These are phyloP conservation scores for Trichogramma pretiosum DNA, from an alignment of 1,140 invertebrate genomes.

Conservation along the genomic window DNA sequence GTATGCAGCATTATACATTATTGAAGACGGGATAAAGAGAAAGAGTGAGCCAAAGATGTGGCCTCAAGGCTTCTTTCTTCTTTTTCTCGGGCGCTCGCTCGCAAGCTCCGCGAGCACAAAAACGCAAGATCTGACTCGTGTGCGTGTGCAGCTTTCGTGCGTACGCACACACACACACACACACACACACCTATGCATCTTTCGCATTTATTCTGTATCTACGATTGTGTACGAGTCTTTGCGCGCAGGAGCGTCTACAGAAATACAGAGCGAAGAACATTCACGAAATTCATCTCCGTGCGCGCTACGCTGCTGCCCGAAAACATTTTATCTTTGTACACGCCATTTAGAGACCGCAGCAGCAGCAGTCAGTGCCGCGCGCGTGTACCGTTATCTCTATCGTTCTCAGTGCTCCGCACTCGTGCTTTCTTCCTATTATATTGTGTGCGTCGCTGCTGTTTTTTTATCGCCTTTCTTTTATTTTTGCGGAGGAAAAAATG, in stretches of 20 bases:
- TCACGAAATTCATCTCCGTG: slow-evolving; percentile 16
- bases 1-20: slow-evolving; percentile 13
- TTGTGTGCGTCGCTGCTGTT: not conserved
- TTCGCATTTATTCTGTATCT: not conserved
- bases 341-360: too few relatives aligned
- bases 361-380: too few relatives aligned
- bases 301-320: not conserved
- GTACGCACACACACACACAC: not conserved
- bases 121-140: too few relatives aligned
- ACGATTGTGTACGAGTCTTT: not conserved
- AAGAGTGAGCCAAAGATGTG: too few relatives aligned
- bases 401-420: too few relatives aligned
- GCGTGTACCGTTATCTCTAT: too few relatives aligned
- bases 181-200: too few relatives aligned
- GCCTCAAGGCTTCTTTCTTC: not conserved
- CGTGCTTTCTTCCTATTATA: not conserved
- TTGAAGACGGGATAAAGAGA: too few relatives aligned
- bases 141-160: too few relatives aligned
- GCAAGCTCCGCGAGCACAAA: too few relatives aligned
- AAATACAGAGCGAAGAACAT: too few relatives aligned
- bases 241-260: slow-evolving; percentile 15
- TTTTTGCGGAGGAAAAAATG: not conserved
- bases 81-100: too few relatives aligned
- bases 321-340: slow-evolving; percentile 9
- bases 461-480: not conserved